phyloP scores from a whole-genome alignment of 2,888 invertebrate species.

The Troides oblongomaculatus region DNA sequence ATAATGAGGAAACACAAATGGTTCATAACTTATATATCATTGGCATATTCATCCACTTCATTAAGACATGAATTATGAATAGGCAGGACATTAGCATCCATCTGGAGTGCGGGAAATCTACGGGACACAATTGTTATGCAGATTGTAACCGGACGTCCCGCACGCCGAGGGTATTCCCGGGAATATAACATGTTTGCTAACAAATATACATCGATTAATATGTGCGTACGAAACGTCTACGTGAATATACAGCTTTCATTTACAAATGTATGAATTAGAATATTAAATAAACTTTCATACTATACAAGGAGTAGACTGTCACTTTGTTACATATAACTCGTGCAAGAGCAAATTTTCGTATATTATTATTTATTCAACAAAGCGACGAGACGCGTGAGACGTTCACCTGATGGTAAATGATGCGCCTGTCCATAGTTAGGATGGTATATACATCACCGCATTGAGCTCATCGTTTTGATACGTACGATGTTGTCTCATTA shows the following conservation, averaged over 20 bases:
- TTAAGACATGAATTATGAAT: constrained; percentile 77
- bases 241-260: constrained; percentile 18
- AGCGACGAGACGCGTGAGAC: no score
- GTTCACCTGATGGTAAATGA: no score
- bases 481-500: no score
- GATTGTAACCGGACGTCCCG: constrained; percentile 71
- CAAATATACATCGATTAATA: constrained; percentile 42
- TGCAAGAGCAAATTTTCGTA: not conserved
- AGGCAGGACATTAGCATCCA: constrained; percentile 70
- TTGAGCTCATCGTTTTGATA: no score
- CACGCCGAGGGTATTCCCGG: constrained; percentile 49
- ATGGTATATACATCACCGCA: no score
- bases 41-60: constrained; percentile 61
- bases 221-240: constrained; percentile 30
- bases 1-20: constrained; percentile 3
- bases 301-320: not conserved
- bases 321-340: not conserved
- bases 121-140: constrained; percentile 74
- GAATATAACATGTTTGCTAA: constrained; percentile 62
- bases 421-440: no score
- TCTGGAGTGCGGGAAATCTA: constrained; percentile 63
- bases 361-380: no score
- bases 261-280: not conserved
- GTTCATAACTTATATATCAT: constrained; percentile 14
- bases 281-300: not conserved